Evolutionary conservation across 2,888 invertebrate species (phyloP).

Genomic region (Cartodere bifasciata): DNA sequence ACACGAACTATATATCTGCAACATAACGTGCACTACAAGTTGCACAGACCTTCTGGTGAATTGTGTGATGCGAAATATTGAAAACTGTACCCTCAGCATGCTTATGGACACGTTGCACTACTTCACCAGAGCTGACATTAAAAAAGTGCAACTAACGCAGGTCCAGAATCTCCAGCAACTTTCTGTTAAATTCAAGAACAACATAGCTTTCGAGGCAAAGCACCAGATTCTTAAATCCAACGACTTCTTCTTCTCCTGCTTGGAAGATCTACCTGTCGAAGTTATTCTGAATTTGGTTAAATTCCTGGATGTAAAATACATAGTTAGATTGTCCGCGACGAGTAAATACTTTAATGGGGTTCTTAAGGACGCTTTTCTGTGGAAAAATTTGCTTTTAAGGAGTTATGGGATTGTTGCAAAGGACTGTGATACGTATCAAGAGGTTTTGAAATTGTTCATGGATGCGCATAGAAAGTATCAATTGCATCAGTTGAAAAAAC

Average conservation of each 20-base stretch:
- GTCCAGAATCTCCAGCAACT: slow-evolving; percentile 27
- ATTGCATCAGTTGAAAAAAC: no score
- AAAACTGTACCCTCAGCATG: slow-evolving; percentile 17
- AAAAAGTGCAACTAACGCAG: slow-evolving; percentile 12
- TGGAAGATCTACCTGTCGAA: slow-evolving; percentile 33
- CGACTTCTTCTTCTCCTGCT: slow-evolving; percentile 20
- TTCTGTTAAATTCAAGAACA: slow-evolving; percentile 26
- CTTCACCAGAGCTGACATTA: slow-evolving; percentile 21
- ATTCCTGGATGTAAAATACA: slow-evolving; percentile 18
- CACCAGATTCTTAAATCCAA: slow-evolving; percentile 17
- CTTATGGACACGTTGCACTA: slow-evolving; percentile 27
- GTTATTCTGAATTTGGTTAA: slow-evolving; percentile 25
- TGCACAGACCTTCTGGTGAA: slow-evolving; percentile 29
- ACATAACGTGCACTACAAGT: slow-evolving; percentile 20
- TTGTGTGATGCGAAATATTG: slow-evolving; percentile 22
- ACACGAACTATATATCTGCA: slow-evolving; percentile 21
- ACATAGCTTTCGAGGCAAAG: slow-evolving; percentile 27
- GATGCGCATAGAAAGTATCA: not conserved
- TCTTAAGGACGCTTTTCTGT: slow-evolving; percentile 15
- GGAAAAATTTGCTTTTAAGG: slow-evolving; percentile 14
- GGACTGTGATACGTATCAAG: slow-evolving; percentile 1
- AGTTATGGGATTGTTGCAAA: slow-evolving; percentile 3
- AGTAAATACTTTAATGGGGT: slow-evolving; percentile 21
- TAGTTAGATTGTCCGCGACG: slow-evolving; percentile 20
- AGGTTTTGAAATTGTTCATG: slow-evolving; percentile 3